Evolutionary conservation across 2,797 vertebrate genomes (phyloP).

Genomic region (Taenioides sp.): DNA sequence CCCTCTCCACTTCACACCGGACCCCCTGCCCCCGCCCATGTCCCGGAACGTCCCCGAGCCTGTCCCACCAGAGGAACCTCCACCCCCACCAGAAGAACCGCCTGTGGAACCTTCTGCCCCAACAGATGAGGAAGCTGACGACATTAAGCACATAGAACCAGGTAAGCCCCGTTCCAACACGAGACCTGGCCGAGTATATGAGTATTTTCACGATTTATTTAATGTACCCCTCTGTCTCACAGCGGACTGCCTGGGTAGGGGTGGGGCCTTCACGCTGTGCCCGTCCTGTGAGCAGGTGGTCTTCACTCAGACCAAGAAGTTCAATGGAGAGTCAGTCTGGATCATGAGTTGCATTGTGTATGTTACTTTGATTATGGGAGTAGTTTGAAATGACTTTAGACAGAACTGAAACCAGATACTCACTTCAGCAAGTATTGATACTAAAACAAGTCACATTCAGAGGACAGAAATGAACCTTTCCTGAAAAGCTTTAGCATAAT

Average conservation of each 20-base stretch:
- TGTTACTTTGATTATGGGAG: background rate
- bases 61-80: no score
- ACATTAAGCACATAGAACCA: background rate
- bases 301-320: constrained; percentile 43
- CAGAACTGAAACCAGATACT: no score
- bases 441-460: no score
- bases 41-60: no score
- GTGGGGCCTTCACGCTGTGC: constrained; percentile 40
- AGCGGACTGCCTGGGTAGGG: constrained; percentile 25
- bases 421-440: no score
- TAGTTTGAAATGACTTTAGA: no score
- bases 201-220: background rate
- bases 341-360: constrained; percentile 42
- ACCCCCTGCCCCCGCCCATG: rapidly evolving
- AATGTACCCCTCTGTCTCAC: background rate
- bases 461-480: no score
- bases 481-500: no score
- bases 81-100: background rate
- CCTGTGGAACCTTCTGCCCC: no score
- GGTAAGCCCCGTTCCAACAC: background rate
- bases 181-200: no score
- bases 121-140: background rate
- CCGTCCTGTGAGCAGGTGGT: constrained; percentile 57
- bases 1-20: background rate
- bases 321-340: constrained; percentile 36